Percentiles rank a stretch among this genome's conserved stretches.
Evolutionary conservation across 2,113 vertebrate genomes (phyloP).

Genomic region (Lagopus leucura): DNA sequence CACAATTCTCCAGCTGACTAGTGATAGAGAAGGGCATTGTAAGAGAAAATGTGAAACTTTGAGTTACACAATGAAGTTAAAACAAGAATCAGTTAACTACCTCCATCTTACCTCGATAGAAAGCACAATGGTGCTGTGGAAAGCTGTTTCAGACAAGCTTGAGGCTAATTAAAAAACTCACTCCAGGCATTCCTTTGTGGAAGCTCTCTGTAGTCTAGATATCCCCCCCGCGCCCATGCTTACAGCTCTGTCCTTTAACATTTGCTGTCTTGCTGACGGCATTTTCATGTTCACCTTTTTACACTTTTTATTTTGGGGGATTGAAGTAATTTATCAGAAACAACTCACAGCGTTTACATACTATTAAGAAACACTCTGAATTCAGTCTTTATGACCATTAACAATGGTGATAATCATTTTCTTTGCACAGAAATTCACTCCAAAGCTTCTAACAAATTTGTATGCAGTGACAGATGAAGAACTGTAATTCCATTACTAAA

Average conservation of each 20-base stretch:
- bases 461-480: slow-evolving; percentile 32
- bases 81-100: background rate
- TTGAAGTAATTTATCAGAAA: slow-evolving; percentile 16
- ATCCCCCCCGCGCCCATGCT: background rate
- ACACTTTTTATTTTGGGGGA: background rate
- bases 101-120: background rate
- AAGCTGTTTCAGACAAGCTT: background rate
- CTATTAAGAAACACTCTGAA: slow-evolving; percentile 20
- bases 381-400: background rate
- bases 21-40: background rate
- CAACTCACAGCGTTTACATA: background rate
- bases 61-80: background rate
- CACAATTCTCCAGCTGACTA: background rate
- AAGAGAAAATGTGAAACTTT: background rate
- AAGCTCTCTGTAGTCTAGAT: background rate
- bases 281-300: background rate
- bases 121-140: background rate
- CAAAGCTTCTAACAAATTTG: background rate
- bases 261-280: background rate
- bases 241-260: background rate
- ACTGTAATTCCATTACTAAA: slow-evolving; percentile 59
- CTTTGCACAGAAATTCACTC: slow-evolving; percentile 34
- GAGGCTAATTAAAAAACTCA: background rate
- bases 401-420: slow-evolving; percentile 15
- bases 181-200: background rate